phyloP scores from a whole-genome alignment of 2,797 vertebrate species.

The Triplophysa yarkandensis region DNA sequence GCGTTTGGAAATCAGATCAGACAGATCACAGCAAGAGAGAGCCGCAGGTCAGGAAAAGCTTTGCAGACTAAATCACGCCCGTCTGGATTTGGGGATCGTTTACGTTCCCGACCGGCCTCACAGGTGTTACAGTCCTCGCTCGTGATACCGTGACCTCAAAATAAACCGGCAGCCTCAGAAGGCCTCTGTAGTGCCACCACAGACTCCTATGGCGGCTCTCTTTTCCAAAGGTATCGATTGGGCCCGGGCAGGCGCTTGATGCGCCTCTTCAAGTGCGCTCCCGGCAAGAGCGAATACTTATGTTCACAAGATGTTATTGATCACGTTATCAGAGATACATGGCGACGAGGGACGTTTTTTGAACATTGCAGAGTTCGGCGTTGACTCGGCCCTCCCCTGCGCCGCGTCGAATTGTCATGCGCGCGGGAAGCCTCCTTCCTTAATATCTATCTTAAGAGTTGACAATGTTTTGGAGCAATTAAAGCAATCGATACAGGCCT shows the following conservation, averaged over 20 bases:
- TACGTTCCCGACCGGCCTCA: slow-evolving; percentile 10
- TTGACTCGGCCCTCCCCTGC: slow-evolving; percentile 43
- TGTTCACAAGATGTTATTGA: slow-evolving; percentile 73
- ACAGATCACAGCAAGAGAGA: slow-evolving; percentile 19
- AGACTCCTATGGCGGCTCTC: slow-evolving; percentile 21
- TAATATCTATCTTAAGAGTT: slow-evolving; percentile 83
- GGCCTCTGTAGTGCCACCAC: neutral
- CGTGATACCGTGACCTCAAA: slow-evolving; percentile 10
- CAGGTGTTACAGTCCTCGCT: neutral
- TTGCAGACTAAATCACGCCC: slow-evolving; percentile 1
- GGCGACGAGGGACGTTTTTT: slow-evolving; percentile 67
- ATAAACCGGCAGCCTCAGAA: neutral
- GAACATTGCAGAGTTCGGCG: slow-evolving; percentile 12
- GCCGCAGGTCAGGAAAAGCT: slow-evolving; percentile 11
- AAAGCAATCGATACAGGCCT: slow-evolving; percentile 78
- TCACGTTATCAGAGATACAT: slow-evolving; percentile 62
- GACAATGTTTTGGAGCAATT: slow-evolving; percentile 82
- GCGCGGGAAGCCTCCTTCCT: slow-evolving; percentile 65
- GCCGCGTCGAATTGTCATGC: slow-evolving; percentile 66
- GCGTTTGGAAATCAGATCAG: slow-evolving; percentile 45
- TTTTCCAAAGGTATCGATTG: slow-evolving; percentile 64
- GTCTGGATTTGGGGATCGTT: slow-evolving; percentile 38
- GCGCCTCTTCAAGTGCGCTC: slow-evolving; percentile 17
- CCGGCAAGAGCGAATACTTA: slow-evolving; percentile 56
- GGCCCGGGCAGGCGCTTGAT: slow-evolving; percentile 46